Evolutionary conservation across 2,113 vertebrate genomes (phyloP).

Genomic region (Epinephelus fuscoguttatus): DNA sequence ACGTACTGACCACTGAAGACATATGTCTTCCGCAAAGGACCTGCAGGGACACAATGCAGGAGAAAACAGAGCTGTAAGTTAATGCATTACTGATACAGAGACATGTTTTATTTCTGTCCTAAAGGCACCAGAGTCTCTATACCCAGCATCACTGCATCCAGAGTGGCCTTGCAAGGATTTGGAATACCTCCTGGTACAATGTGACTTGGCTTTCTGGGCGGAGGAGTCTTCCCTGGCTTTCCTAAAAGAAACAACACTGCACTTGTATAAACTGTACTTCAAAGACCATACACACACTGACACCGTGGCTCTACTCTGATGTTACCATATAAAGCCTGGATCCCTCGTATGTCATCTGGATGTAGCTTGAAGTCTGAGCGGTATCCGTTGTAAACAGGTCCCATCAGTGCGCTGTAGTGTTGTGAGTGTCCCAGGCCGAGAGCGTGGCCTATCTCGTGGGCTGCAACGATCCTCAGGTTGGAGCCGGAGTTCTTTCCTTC

Average conservation of each 20-base stretch:
- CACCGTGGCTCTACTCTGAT: not conserved
- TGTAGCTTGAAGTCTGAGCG: slow-evolving; percentile 86
- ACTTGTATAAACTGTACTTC: not conserved
- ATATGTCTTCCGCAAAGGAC: slow-evolving; percentile 86
- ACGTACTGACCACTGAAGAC: slow-evolving; percentile 88
- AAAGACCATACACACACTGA: not conserved
- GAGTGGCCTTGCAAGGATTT: slow-evolving; percentile 84
- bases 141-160: slow-evolving; percentile 90
- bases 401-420: slow-evolving; percentile 86
- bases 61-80: not conserved
- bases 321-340: slow-evolving; percentile 89
- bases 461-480: slow-evolving; percentile 90
- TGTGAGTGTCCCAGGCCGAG: slow-evolving; percentile 91
- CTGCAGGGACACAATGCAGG: slow-evolving; percentile 63
- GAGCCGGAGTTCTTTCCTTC: slow-evolving; percentile 83
- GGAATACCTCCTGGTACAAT: slow-evolving; percentile 48
- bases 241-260: slow-evolving; percentile 66
- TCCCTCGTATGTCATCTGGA: slow-evolving; percentile 87
- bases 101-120: not conserved
- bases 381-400: slow-evolving; percentile 88
- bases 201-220: slow-evolving; percentile 41
- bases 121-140: not conserved
- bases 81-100: not conserved
- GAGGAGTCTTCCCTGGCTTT: slow-evolving; percentile 68
- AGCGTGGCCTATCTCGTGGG: slow-evolving; percentile 91